Conservation (phyloP, 2,797 vertebrate species). For the Chaenodraco wilsoni region DNA sequence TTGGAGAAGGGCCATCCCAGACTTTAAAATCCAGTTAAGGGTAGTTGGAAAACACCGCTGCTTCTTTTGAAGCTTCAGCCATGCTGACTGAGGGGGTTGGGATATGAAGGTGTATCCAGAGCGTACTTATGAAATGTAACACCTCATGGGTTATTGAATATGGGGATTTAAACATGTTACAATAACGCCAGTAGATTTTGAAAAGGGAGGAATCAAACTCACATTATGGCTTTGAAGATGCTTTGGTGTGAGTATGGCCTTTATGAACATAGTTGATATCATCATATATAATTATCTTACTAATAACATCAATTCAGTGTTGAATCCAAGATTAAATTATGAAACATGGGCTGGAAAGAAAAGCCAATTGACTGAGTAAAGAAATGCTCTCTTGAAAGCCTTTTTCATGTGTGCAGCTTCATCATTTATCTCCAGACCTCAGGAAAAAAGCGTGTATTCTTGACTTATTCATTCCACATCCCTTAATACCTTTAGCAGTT, state of each 20-base stretch:
- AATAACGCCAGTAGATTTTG: constrained; percentile 14
- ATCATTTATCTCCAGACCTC: constrained; percentile 25
- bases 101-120: constrained; percentile 60
- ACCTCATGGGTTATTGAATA: constrained; percentile 51
- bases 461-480: constrained; percentile 8
- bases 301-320: constrained; percentile 22
- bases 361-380: constrained; percentile 30
- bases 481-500: constrained; percentile 8
- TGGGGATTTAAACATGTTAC: constrained; percentile 30
- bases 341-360: constrained; percentile 22
- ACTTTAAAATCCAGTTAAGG: constrained; percentile 84
- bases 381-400: constrained; percentile 25
- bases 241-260: constrained; percentile 1
- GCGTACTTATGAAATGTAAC: constrained; percentile 51
- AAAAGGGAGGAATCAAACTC: neutral
- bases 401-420: constrained; percentile 6
- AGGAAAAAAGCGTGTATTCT: constrained; percentile 10
- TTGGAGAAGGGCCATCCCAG: constrained; percentile 70
- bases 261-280: constrained; percentile 5
- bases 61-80: constrained; percentile 72
- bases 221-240: neutral
- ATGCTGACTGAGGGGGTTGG: constrained; percentile 44
- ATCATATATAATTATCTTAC: constrained; percentile 30
- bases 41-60: constrained; percentile 77
- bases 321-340: constrained; percentile 28